Conservation (phyloP, 2,888 invertebrate species). For the Chymomyza caudatula region DNA sequence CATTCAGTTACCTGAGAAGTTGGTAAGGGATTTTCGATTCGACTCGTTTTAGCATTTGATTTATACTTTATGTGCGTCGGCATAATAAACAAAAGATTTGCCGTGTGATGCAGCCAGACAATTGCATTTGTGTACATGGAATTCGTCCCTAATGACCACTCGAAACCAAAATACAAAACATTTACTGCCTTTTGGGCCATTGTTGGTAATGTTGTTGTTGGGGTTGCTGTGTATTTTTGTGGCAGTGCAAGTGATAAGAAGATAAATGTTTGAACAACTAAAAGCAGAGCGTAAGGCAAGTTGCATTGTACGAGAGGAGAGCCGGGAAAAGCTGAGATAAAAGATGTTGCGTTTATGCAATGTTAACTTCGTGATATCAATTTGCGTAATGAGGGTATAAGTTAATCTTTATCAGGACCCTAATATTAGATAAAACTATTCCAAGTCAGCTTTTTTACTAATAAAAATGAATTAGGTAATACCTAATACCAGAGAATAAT, state of each 20-base stretch:
- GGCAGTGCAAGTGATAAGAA: slow-evolving; percentile 32
- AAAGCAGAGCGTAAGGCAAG: slow-evolving; percentile 2
- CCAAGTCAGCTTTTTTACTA: no score
- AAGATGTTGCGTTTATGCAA: background rate
- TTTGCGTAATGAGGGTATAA: no score
- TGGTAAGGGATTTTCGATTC: background rate
- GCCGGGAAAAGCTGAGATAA: background rate
- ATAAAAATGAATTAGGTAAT: no score
- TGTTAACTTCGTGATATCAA: background rate
- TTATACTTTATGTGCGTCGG: background rate
- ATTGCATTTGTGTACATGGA: slow-evolving; percentile 19
- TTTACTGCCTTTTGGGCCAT: slow-evolving; percentile 14
- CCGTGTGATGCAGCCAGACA: slow-evolving; percentile 8
- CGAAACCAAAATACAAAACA: slow-evolving; percentile 25
- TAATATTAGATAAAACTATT: no score
- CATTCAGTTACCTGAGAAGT: slow-evolving; percentile 13
- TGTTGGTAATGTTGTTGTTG: background rate
- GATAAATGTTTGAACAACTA: slow-evolving; percentile 27
- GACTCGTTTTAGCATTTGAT: background rate
- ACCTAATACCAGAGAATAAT: no score
- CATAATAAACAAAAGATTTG: slow-evolving; percentile 3
- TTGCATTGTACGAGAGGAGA: background rate
- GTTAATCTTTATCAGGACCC: no score
- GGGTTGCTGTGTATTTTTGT: slow-evolving; percentile 24
- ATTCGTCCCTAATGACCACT: slow-evolving; percentile 34